phyloP scores from a whole-genome alignment of 2,888 invertebrate species.

The Drosophila anomelani region DNA sequence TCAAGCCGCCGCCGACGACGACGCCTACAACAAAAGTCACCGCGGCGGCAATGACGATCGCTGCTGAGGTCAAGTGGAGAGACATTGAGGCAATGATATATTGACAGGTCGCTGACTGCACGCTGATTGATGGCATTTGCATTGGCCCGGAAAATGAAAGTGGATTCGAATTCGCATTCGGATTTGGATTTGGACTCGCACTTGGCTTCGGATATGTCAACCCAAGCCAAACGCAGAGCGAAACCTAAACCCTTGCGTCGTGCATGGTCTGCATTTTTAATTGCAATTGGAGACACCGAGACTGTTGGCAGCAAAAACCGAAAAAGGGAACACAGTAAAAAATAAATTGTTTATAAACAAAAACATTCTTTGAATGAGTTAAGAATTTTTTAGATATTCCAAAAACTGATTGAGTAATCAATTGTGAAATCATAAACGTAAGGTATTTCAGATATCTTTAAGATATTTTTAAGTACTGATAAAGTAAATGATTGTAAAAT shows the following conservation, averaged over 20 bases:
- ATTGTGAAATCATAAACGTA: too few species aligned
- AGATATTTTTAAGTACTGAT: not conserved
- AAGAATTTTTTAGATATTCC: not conserved
- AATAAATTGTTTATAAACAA: slow-evolving; percentile 5
- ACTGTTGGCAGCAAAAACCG: slow-evolving; percentile 37
- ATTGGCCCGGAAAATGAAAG: slow-evolving; percentile 46
- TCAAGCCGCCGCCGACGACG: not conserved
- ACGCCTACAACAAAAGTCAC: slow-evolving; percentile 50
- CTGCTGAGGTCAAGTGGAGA: slow-evolving; percentile 48
- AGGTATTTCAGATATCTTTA: too few species aligned
- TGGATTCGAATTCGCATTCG: slow-evolving; percentile 28
- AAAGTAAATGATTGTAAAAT: not conserved
- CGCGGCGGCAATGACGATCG: slow-evolving; percentile 25
- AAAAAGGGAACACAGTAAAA: slow-evolving; percentile 24
- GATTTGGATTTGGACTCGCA: slow-evolving; percentile 13
- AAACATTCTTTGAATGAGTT: not conserved
- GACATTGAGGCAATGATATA: slow-evolving; percentile 67
- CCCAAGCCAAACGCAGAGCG: slow-evolving; percentile 21
- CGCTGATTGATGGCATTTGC: slow-evolving; percentile 49
- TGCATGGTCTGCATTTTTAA: slow-evolving; percentile 69
- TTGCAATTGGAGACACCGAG: slow-evolving; percentile 34
- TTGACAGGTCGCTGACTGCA: slow-evolving; percentile 44
- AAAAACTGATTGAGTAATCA: not conserved
- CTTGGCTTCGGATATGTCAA: slow-evolving; percentile 24
- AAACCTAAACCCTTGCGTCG: slow-evolving; percentile 41